phyloP scores from a whole-genome alignment of 1,140 invertebrate genomes.

The Drosophila obscura region DNA sequence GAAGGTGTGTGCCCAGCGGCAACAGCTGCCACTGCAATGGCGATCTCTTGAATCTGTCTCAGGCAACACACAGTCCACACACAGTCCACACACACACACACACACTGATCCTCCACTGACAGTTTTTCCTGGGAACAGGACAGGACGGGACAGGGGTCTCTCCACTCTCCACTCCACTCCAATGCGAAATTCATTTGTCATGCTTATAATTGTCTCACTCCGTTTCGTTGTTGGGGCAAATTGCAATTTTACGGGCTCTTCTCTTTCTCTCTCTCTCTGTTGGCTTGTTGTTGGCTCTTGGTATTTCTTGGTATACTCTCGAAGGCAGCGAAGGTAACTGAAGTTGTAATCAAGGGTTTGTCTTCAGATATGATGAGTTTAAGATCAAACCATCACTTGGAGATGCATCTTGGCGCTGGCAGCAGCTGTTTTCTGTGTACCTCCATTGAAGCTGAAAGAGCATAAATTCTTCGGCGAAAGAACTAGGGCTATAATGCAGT shows the following conservation, averaged over 20 bases:
- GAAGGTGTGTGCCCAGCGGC: conserved; percentile 69
- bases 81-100: too few relatives aligned
- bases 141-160: conserved; percentile 3
- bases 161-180: conserved; percentile 22
- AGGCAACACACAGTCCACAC: neutral
- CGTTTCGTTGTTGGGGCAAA: conserved; percentile 54
- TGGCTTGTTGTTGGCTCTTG: too few relatives aligned
- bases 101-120: conserved; percentile 59
- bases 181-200: conserved; percentile 82
- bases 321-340: too few relatives aligned
- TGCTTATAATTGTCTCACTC: conserved; percentile 82
- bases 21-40: conserved; percentile 54
- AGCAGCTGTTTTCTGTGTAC: conserved; percentile 8
- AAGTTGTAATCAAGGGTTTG: too few relatives aligned
- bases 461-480: too few relatives aligned
- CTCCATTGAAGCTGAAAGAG: too few relatives aligned
- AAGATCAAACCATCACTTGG: neutral
- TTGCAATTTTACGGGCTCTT: conserved; percentile 58
- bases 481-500: conserved; percentile 5
- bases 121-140: conserved; percentile 46
- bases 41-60: conserved; percentile 47
- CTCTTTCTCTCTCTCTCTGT: too few relatives aligned
- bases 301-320: too few relatives aligned
- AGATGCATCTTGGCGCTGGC: neutral
- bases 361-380: too few relatives aligned